A percentile compares a stretch with the other conserved stretches of the same genome.
These are phyloP conservation scores for Adoxophyes honmai DNA, from an alignment of 1,140 invertebrate species.

Conservation along the genomic window DNA sequence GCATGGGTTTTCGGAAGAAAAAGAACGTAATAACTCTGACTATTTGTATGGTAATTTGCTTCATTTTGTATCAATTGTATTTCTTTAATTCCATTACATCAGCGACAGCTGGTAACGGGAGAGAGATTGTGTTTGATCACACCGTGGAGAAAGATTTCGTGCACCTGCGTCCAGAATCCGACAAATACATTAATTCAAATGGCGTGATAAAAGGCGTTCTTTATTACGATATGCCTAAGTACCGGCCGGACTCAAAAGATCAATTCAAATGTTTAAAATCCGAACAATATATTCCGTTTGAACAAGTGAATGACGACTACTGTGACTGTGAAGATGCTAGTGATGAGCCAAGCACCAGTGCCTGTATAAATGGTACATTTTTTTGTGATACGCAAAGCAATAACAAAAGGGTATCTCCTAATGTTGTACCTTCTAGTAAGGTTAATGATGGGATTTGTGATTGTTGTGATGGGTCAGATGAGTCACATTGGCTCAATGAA, in stretches of 20 bases:
- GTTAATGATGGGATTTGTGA: conserved; percentile 97
- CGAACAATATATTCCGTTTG: conserved; percentile 54
- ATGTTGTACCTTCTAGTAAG: conserved; percentile 78
- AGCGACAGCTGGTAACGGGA: conserved; percentile 31
- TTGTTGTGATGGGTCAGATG: conserved; percentile 91
- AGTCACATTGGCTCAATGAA: conserved; percentile 70
- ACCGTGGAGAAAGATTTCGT: conserved; percentile 32
- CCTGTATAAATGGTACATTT: conserved; percentile 90
- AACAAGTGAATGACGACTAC: conserved; percentile 94
- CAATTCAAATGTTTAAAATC: conserved; percentile 57
- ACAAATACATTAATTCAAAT: conserved; percentile 57
- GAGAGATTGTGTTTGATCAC: conserved; percentile 41
- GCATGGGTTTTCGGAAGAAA: conserved; percentile 58
- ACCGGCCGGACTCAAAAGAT: conserved; percentile 48
- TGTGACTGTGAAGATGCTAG: conserved; percentile 94
- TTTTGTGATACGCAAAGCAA: conserved; percentile 82
- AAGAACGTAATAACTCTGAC: conserved; percentile 57
- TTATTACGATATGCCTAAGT: conserved; percentile 42
- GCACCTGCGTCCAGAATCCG: conserved; percentile 48
- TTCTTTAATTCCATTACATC: conserved; percentile 63
- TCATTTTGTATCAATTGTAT: conserved; percentile 63
- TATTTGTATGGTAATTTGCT: conserved; percentile 45
- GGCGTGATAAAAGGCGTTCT: conserved; percentile 59
- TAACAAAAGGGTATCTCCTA: conserved; percentile 53
- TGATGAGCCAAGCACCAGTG: conserved; percentile 94